These are phyloP conservation scores for Actinia tenebrosa DNA, from an alignment of 64 coral and sea anemone genomes.

Conservation along the genomic window DNA sequence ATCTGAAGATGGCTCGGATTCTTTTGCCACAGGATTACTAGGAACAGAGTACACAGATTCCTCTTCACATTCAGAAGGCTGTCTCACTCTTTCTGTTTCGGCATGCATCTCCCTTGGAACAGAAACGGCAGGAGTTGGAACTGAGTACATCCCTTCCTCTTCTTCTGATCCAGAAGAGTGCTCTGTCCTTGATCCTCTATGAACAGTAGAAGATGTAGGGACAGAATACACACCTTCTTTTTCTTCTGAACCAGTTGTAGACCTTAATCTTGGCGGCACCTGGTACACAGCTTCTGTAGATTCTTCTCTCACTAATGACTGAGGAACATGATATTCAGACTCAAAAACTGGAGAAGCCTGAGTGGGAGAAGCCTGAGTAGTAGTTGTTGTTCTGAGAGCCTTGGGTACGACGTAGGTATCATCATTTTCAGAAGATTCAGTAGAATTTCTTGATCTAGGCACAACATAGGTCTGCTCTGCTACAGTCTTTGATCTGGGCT, in stretches of 20 bases:
- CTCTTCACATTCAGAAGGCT: not conserved
- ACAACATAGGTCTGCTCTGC: slow-evolving; percentile 3
- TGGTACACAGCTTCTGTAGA: not conserved
- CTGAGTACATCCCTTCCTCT: not conserved
- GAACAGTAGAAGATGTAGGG: not conserved
- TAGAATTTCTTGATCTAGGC: not conserved
- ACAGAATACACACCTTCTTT: not conserved
- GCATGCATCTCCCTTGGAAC: not conserved
- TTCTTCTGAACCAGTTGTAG: not conserved
- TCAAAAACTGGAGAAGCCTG: not conserved
- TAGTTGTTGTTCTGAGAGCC: not conserved
- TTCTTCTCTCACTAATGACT: not conserved
- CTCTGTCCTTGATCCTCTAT: not conserved
- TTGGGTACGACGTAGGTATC: not conserved
- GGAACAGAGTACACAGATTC: slow-evolving; percentile 9
- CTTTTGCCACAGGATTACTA: not conserved
- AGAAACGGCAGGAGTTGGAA: not conserved
- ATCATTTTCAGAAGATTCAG: not conserved
- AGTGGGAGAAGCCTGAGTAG: not conserved
- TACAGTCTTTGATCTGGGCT: not conserved
- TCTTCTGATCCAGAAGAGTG: not conserved
- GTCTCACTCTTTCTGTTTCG: not conserved
- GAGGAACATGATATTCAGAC: slow-evolving; percentile 13
- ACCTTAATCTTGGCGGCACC: not conserved
- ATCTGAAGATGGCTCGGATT: not conserved